A percentile compares a stretch with the other conserved stretches of the same genome.
phyloP scores from a whole-genome alignment of 2,888 invertebrate species.

The Nemoura dubitans region DNA sequence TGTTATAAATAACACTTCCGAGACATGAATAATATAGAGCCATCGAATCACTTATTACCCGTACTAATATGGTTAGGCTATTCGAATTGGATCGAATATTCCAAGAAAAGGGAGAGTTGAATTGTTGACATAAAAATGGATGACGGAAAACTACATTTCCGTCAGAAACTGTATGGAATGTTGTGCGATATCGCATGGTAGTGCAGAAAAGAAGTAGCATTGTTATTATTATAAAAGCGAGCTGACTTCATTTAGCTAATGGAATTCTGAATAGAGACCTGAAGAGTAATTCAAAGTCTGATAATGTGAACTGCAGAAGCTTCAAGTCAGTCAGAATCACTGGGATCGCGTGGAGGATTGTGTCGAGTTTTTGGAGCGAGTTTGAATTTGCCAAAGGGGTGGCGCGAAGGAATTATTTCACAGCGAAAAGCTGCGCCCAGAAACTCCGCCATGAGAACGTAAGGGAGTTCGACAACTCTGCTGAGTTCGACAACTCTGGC shows the following conservation, averaged over 20 bases:
- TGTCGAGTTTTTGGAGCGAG: not conserved
- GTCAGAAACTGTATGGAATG: not conserved
- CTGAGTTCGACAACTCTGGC: not conserved
- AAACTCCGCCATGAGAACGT: not conserved
- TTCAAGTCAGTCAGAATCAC: not conserved
- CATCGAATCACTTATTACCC: too few species aligned
- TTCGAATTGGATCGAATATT: too few species aligned
- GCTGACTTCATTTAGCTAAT: constrained; percentile 15
- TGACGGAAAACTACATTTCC: not conserved
- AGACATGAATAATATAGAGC: too few species aligned
- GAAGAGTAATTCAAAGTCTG: constrained; percentile 4
- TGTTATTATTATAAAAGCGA: constrained; percentile 8
- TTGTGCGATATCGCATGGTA: not conserved
- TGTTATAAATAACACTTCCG: too few species aligned
- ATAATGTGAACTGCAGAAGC: not conserved
- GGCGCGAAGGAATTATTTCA: not conserved
- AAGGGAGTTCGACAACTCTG: not conserved
- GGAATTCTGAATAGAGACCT: not conserved
- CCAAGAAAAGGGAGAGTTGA: too few species aligned
- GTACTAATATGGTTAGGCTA: too few species aligned
- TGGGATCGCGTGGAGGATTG: not conserved
- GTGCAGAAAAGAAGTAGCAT: not conserved
- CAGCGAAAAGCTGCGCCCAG: not conserved
- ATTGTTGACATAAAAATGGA: not conserved
- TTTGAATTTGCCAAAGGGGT: not conserved